Evolutionary conservation across 1,140 invertebrate genomes (phyloP), one percentile per base, ranked within the genome.

Genomic region (Cherax quadricarinatus): DNA sequence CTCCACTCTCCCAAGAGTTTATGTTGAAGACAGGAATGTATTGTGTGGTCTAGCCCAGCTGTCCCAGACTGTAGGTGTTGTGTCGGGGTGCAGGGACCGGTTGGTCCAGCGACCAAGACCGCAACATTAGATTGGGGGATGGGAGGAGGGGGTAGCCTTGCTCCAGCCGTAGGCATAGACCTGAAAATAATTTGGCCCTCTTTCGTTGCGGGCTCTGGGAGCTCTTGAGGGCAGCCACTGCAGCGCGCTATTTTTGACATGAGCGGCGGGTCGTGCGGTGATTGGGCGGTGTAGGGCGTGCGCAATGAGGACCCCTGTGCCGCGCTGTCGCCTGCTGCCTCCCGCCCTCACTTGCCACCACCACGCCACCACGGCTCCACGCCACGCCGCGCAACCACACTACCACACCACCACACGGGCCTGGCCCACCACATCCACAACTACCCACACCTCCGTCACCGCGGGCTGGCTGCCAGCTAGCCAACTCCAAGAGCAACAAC

Each of bases 111-210:
- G 70, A 7, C 0, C 70, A 30, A 30, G 70, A 75, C 70, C 70
- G 70, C 70, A 30, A 30, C 24, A 70, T 70, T 70, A 70, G 14
- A 18, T 9, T 18, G 75, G 70, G 57, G 86, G n/a, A 30, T 30
- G 73, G 70, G 48, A 66, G 70, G 24, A 48, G 73, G 60, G 81
- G 30, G 48, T 14, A 24, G n/a, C 62, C 90, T 90, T 57, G 81
- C 81, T 83, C 51, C 78, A 81, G 84, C 90, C 84, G 90, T 91
- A 87, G 62, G 90, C 90, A 91, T 91, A 86, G 75, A 66, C 84
- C 90, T 86, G 90, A 91, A 91, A 91, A 91, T 91, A 91, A 91
- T 87, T 91, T 87, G 78, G 90, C 84, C 88, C 88, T 90, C 88
- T 85, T 90, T 84, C 88, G 62, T 49, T 84, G 82, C 81, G 81